Evolutionary conservation across 2,113 vertebrate genomes (phyloP), one percentile per base, ranked within the genome.

Genomic region (Rattus rattus): DNA sequence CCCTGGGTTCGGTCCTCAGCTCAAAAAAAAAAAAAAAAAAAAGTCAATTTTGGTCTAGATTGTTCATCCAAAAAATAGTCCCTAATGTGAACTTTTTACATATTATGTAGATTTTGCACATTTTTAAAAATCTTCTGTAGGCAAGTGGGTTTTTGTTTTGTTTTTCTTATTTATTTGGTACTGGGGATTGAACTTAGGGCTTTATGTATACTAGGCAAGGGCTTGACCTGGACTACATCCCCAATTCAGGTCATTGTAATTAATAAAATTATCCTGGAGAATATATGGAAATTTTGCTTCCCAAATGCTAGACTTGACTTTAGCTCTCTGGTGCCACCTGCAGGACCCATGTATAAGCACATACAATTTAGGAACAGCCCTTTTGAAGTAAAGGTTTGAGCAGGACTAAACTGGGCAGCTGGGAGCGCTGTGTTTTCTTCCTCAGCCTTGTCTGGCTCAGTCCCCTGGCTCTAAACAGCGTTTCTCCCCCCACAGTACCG

Each of bases 401-500:
- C 70, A 28, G 75, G 67, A 89, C 73, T 87, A 7, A 91, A 43
- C 86, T 87, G 43, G 88, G 94, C 70, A 89, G n/a, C 67, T 88
- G 85, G 77, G 77, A 88, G 75, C 61, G 43, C 79, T 73, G 47
- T 20, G 33, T 65, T 76, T 80, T 59, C 73, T 91, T 19, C 92
- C 52, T 49, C 61, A 2, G 72, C 69, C 67, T 83, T 73, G 61
- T 79, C 49, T 94, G 92, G 77, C n/a, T 36, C 72, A 13, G 90
- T 83, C 92, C 90, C 94, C 69, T 90, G 95, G 47, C 90, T 88
- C 95, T 96, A 30, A 97, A 28, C 75, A 79, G 47, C 3, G 6
- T 69, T 92, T 90, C 90, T 97, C 52, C 8, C 9, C 80, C 96
- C 93, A 1, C 94, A 99, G 99, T 99, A 99, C 96, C 99, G 99